A percentile compares a stretch with the other conserved stretches of the same genome.
Evolutionary conservation across 2,113 vertebrate genomes (phyloP).

Genomic region (Notarius quadriscutis): DNA sequence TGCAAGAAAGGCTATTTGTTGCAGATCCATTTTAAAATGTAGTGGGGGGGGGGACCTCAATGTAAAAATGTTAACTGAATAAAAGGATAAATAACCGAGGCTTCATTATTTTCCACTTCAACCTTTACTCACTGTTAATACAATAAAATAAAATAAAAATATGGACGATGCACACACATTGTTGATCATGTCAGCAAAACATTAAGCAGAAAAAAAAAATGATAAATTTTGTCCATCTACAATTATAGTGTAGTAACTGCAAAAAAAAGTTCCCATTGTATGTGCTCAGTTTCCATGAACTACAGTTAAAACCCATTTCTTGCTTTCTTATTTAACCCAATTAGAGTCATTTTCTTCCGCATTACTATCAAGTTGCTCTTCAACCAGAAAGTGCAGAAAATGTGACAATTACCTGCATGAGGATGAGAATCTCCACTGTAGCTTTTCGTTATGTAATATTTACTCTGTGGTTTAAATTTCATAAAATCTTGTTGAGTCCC

Average conservation of each 20-base stretch:
- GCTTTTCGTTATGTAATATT: slow-evolving; percentile 63
- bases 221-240: background rate
- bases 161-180: background rate
- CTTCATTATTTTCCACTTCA: background rate
- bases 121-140: background rate
- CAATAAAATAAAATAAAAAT: background rate
- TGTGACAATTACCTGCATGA: slow-evolving; percentile 52
- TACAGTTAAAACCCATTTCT: background rate
- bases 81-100: background rate
- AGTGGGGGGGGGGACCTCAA: background rate
- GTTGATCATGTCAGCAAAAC: background rate
- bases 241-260: background rate
- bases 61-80: too few species aligned
- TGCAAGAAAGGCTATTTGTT: too few species aligned
- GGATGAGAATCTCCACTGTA: background rate
- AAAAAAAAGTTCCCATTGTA: background rate
- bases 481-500: slow-evolving; percentile 91
- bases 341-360: background rate
- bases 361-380: background rate
- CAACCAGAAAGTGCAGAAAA: background rate
- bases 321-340: slow-evolving; percentile 28
- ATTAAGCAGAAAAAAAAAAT: background rate
- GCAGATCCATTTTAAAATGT: background rate
- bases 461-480: slow-evolving; percentile 77
- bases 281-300: background rate